phyloP scores from a whole-genome alignment of 2,113 vertebrate species.

The Halcyon malimbica region DNA sequence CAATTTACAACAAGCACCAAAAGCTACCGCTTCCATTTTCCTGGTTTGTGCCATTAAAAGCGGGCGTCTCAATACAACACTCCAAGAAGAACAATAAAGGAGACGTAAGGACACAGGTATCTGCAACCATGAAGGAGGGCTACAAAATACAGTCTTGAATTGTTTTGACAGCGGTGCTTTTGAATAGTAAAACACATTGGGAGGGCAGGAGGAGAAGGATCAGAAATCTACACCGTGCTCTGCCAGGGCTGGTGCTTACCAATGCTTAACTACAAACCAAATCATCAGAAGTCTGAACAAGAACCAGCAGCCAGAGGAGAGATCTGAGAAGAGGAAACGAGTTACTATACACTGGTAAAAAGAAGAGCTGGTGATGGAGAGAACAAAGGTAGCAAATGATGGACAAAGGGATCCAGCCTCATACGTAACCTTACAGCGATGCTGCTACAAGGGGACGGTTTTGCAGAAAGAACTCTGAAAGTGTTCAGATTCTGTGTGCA shows the following conservation, averaged over 20 bases:
- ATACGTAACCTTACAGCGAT: rapidly evolving
- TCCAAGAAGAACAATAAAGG: neutral
- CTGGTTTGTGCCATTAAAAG: neutral
- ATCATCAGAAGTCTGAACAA: neutral
- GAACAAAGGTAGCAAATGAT: neutral
- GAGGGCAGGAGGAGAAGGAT: neutral
- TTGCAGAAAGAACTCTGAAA: too few relatives aligned
- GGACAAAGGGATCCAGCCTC: neutral
- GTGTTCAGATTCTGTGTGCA: rapidly evolving
- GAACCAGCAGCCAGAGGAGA: rapidly evolving
- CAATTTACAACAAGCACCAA: neutral
- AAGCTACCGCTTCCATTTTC: neutral
- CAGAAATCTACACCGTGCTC: neutral
- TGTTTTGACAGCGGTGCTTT: rapidly evolving
- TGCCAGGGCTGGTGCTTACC: neutral
- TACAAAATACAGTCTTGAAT: rapidly evolving
- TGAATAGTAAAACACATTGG: neutral
- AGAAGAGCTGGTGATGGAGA: neutral
- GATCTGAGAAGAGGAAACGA: neutral
- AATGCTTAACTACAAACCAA: neutral
- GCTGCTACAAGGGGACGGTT: neutral
- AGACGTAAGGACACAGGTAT: rapidly evolving
- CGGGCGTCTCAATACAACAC: rapidly evolving
- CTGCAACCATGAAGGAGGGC: rapidly evolving
- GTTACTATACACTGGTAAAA: neutral